Evolutionary conservation across 2,797 vertebrate genomes (phyloP).

Genomic region (Eulemur rubriventer): DNA sequence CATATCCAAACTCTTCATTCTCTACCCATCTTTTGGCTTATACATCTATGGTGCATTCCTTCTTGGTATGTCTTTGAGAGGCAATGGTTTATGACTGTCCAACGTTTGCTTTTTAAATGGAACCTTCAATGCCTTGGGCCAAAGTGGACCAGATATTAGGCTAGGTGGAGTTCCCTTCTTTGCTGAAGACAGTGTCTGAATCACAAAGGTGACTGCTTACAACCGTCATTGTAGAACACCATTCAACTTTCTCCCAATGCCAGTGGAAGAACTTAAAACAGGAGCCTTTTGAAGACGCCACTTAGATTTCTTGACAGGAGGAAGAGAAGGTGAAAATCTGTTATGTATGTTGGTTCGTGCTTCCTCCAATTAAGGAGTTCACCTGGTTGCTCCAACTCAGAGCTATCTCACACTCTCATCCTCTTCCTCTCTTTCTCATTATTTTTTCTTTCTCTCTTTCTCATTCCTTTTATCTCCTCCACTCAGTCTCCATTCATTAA

Average conservation of each 20-base stretch:
- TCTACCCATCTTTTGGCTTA: neutral
- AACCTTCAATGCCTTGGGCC: neutral
- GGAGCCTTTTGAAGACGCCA: neutral
- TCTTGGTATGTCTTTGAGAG: neutral
- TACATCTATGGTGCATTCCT: neutral
- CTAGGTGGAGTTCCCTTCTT: neutral
- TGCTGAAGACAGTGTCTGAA: neutral
- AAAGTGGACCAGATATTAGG: neutral
- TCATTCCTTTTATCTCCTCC: neutral
- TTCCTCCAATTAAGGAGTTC: neutral
- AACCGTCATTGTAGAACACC: neutral
- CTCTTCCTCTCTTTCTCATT: neutral
- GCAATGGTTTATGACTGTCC: neutral
- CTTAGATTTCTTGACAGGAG: neutral
- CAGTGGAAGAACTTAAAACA: neutral
- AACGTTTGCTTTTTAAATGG: neutral
- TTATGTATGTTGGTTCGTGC: neutral
- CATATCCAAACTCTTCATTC: neutral
- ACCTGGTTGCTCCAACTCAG: neutral
- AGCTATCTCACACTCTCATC: neutral
- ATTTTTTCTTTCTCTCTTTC: neutral
- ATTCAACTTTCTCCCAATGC: neutral
- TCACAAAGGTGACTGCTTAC: neutral
- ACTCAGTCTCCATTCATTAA: neutral
- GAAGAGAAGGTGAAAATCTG: neutral